Evolutionary conservation across 2,113 vertebrate species (phyloP), one percentile per base, ranked within the genome.

Genomic region (Callocephalon fimbriatum): DNA sequence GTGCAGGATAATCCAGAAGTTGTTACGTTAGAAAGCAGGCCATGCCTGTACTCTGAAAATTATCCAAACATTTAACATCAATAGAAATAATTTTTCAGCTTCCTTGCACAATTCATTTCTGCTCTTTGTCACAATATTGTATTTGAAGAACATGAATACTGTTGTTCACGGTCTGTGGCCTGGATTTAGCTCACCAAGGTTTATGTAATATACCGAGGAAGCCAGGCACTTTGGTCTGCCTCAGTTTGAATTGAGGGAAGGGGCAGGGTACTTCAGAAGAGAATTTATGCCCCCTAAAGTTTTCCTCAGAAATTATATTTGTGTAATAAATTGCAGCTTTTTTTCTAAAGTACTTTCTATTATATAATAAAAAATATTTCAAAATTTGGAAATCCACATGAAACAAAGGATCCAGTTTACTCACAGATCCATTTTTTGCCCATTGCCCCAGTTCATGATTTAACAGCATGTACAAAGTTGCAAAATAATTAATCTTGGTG

Each of bases 401-500:
- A 35, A 88, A 32, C 53, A 88, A 68, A 45, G 93, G 92, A 53
- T 12, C n/a, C 35, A 73, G 54, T 54, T 75, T 53, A 86, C 87
- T 63, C 77, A 42, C 87, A 15, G 66, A 15, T 44, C 77, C 58
- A 56, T 73, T 37, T 58, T 50, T 82, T 96, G 88, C 88, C 91
- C 71, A 2, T 12, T 82, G 62, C 27, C 58, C 47, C 67, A 31
- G 0, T 35, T 80, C 17, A 7, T 38, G n/a, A 14, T 35, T 83
- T 26, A 80, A 29, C 70, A 95, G 73, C 26, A 4, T 1, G 31
- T 78, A 74, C 83, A 96, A 76, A 74, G 61, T 67, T 61, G 53
- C 58, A 92, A n/a, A 68, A 93, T 75, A 90, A 97, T 94, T 89
- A 37, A 29, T 12, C 14, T 37, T 42, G 13, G 89, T 93, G 68